Evolutionary conservation across 2,888 invertebrate species (phyloP), one percentile per base, ranked within the genome.

Genomic region (Ophraella communa): DNA sequence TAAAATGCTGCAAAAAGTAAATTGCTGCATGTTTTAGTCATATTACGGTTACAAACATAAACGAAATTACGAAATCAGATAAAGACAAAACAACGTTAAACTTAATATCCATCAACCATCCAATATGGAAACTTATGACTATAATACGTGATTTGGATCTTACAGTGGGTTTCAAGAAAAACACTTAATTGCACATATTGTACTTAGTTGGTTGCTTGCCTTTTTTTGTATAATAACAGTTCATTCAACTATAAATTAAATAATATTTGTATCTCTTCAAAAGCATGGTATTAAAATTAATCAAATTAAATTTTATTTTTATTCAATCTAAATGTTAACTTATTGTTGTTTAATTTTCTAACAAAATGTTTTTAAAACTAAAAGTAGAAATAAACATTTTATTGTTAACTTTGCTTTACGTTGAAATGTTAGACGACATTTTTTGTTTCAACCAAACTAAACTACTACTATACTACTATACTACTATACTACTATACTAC

Each of bases 11-110:
- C 52, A 59, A 51, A 59, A 59, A 59, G 35, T 52, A 51, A 59
- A 59, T 59, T 59, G 59, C 51, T 59, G 24, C 51, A 39, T 39
- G 51, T 20, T 39, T 59, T 59, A 59, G 59, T 59, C 59, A 59
- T 39, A 51, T 39, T 35, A 35, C 30, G 59, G 23, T 23, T 51
- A 24, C 42, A 51, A 51, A 59, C 51, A 51, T 51, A 42, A 59
- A 59, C 14, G 51, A 21, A 39, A 52, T 59, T 59, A 42, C 24
- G 20, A 59, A 51, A 59, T 59, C 21, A 10, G 35, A 39, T 39
- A 59, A n/a, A 58, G 49, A 47, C 57, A 58, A 58, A 59, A 52
- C 51, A 42, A 27, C 23, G 18, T 33, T 17, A 33, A 56, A 27
- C 17, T 24, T 20, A 27, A 56, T 27, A 45, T 56, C 42, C 27